These are phyloP conservation scores for Halcyon senegalensis DNA, from an alignment of 2,113 vertebrate species.

Conservation along the genomic window DNA sequence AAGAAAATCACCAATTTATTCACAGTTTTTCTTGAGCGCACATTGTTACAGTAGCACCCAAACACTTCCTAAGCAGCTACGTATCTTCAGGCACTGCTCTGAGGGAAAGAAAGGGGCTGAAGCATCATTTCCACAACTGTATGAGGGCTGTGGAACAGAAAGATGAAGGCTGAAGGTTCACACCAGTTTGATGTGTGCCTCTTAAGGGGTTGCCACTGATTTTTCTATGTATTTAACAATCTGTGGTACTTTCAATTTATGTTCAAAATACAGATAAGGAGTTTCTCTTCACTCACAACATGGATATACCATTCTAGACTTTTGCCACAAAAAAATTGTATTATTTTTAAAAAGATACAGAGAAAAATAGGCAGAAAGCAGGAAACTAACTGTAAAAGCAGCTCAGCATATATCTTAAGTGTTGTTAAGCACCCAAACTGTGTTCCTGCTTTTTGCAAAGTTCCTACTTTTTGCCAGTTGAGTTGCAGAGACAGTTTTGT, in stretches of 20 bases:
- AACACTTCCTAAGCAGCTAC: not conserved
- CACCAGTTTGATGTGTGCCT: not conserved
- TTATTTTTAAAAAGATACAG: not conserved
- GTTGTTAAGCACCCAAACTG: not conserved
- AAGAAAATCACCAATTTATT: not conserved
- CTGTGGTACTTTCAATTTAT: not conserved
- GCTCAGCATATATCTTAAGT: not conserved
- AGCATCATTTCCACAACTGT: not conserved
- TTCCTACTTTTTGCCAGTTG: not conserved
- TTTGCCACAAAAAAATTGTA: not conserved
- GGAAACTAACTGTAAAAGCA: not conserved
- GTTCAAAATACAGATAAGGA: not conserved
- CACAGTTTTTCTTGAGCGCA: not conserved
- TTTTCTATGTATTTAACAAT: not conserved
- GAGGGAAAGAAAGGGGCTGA: not conserved
- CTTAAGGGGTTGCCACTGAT: not conserved
- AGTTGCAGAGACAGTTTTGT: not conserved
- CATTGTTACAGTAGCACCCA: not conserved
- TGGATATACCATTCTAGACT: not conserved
- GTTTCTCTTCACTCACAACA: not conserved
- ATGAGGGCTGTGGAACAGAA: not conserved
- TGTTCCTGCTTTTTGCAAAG: not conserved
- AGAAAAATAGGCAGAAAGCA: not conserved
- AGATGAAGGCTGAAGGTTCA: not conserved
- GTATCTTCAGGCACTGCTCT: accelerated